phyloP scores from a whole-genome alignment of 2,113 vertebrate genomes.

The Periophthalmodon schlosseri region DNA sequence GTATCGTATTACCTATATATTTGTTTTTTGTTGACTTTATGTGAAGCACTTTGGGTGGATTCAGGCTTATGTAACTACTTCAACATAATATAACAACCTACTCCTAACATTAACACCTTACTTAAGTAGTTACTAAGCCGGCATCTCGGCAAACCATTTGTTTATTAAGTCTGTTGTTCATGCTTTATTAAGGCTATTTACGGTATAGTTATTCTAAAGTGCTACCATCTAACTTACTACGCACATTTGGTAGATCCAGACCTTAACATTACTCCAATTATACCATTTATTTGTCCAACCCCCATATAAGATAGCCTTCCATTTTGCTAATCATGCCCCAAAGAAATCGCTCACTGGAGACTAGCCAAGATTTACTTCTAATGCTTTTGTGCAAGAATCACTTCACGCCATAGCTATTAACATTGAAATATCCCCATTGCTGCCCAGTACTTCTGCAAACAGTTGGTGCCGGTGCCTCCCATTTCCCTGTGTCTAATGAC shows the following conservation, averaged over 20 bases:
- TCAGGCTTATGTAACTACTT: no score
- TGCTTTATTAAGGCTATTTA: no score
- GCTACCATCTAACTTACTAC: not conserved
- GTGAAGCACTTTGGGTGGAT: no score
- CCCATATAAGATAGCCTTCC: constrained; percentile 22
- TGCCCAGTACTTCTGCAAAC: constrained; percentile 40
- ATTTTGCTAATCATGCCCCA: constrained; percentile 27
- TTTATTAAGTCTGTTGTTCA: no score
- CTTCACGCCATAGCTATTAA: constrained; percentile 44
- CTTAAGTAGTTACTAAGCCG: no score
- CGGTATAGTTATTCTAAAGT: no score
- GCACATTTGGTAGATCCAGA: not conserved
- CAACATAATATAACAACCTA: no score
- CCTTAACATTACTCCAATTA: constrained; percentile 29
- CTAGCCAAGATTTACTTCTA: constrained; percentile 34
- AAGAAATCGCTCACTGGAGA: constrained; percentile 31
- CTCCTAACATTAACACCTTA: no score
- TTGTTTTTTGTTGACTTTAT: no score
- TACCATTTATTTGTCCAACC: constrained; percentile 45
- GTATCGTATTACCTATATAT: no score
- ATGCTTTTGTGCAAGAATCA: constrained; percentile 49
- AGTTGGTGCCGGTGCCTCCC: constrained; percentile 24
- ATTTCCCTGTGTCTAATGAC: constrained; percentile 64
- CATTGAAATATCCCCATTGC: constrained; percentile 52
- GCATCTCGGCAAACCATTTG: no score